Evolutionary conservation across 1,140 invertebrate genomes (phyloP).

Genomic region (Hirudo medicinalis): DNA sequence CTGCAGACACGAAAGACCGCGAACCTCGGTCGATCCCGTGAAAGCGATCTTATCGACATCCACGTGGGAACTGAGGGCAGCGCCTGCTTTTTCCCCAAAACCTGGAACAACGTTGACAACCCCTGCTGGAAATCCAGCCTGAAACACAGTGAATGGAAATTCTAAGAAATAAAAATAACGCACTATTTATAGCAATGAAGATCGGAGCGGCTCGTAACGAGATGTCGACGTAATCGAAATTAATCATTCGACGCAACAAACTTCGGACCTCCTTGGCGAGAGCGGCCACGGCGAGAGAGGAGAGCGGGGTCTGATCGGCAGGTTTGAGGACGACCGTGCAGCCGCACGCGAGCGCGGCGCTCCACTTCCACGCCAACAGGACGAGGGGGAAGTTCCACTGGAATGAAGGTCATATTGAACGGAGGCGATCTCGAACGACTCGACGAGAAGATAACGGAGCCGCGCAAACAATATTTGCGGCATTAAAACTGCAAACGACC

Average conservation of each 20-base stretch:
- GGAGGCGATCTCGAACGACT: no score
- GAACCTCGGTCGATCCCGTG: conserved; percentile 73
- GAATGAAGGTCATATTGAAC: background rate
- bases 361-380: conserved; percentile 92
- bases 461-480: no score
- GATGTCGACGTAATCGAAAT: no score
- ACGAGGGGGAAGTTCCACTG: conserved; percentile 87
- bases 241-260: background rate
- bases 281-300: conserved; percentile 62
- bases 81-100: conserved; percentile 62
- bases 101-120: conserved; percentile 77
- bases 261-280: conserved; percentile 54
- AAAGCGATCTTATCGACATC: conserved; percentile 75
- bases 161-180: no score
- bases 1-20: background rate
- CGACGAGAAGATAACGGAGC: no score
- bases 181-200: no score
- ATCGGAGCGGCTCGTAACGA: no score
- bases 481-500: background rate
- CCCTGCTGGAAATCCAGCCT: conserved; percentile 69
- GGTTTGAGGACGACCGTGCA: conserved; percentile 79
- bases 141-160: no score
- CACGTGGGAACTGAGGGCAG: conserved; percentile 59
- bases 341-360: conserved; percentile 69
- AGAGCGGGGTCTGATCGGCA: conserved; percentile 83